Base-by-base conservation (phyloP, 1,140 invertebrate genomes). In the Achatina immaculata region DNA sequence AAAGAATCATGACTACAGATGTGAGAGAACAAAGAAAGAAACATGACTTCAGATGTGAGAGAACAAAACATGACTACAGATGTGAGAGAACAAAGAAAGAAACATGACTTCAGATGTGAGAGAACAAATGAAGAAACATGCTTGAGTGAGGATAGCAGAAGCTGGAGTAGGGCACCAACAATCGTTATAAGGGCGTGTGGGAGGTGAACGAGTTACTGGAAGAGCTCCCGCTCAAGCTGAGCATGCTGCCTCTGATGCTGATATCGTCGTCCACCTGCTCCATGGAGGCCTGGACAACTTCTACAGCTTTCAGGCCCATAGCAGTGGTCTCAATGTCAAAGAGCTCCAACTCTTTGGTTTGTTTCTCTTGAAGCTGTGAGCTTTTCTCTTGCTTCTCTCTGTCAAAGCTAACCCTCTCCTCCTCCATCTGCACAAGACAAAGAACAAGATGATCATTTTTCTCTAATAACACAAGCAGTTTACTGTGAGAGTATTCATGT, bases 251-350 rank as follows among this genome's bases (percentile, higher is more conserved):
- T 58, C 96, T 96, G 81, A 98, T 93, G 89, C 96, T 96, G 88
- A 95, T 94, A 40, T 89, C 89, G 91, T 97, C 96, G 45, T 87
- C 85, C 92, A 95, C 96, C 85, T 94, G 94, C 90, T 97, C 96
- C 86, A 95, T 94, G 81, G 95, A 96, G 86, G 95, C 95, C 91
- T 98, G 96, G 38, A 95, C 95, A 89, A 98, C 95, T 85, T 96
- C 96, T 91, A 97, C 92, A 78, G 95, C 95, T 93, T 96, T 97
- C 90, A 91, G 96, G 88, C 98, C 98, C 91, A 97, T 94, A 85
- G 95, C 93, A 84, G 95, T 94, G 88, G 96, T 98, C 93, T 99
- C 97, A 86, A 95, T 94, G 93, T 99, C 97, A 93, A 99, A 99
- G 84, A 95, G 94, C 86, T 97, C 95, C 85, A 98, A 93, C 91